These are phyloP conservation scores for Apamea monoglypha DNA, from an alignment of 2,888 invertebrate genomes.

Conservation along the genomic window DNA sequence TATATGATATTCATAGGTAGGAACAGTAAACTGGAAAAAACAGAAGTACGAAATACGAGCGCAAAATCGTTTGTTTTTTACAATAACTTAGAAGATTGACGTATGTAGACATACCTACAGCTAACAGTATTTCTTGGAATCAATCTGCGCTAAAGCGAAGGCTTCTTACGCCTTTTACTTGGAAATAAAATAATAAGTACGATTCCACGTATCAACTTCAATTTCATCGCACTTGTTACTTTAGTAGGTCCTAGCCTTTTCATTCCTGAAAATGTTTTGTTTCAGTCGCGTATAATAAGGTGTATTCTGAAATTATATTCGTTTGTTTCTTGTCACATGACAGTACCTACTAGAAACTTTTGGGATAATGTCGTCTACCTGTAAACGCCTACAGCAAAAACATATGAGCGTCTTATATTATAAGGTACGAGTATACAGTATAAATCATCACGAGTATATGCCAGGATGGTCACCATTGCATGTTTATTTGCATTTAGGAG, in stretches of 20 bases:
- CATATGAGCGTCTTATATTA: not conserved
- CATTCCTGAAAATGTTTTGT: slow-evolving; percentile 28
- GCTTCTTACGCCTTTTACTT: slow-evolving; percentile 15
- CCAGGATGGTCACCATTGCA: not conserved
- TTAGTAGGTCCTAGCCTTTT: slow-evolving; percentile 25
- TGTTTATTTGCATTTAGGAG: not conserved
- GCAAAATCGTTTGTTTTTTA: not conserved
- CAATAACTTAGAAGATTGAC: not conserved
- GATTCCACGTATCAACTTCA: slow-evolving; percentile 39
- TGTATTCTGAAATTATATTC: slow-evolving; percentile 8
- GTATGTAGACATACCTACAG: not conserved
- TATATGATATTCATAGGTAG: not conserved
- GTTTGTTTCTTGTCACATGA: not conserved
- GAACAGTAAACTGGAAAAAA: not conserved
- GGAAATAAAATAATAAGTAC: slow-evolving; percentile 46
- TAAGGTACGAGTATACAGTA: no score
- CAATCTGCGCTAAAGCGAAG: slow-evolving; percentile 39
- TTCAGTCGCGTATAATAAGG: not conserved
- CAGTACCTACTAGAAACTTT: not conserved
- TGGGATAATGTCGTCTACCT: not conserved
- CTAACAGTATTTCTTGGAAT: slow-evolving; percentile 46
- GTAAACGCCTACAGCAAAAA: not conserved
- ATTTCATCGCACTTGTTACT: slow-evolving; percentile 39
- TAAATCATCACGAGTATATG: not conserved
- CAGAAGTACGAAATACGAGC: not conserved